A percentile compares a stretch with the other conserved stretches of the same genome.
These are phyloP conservation scores for Lepidostoma basale DNA, from an alignment of 1,140 invertebrate species.

Conservation along the genomic window DNA sequence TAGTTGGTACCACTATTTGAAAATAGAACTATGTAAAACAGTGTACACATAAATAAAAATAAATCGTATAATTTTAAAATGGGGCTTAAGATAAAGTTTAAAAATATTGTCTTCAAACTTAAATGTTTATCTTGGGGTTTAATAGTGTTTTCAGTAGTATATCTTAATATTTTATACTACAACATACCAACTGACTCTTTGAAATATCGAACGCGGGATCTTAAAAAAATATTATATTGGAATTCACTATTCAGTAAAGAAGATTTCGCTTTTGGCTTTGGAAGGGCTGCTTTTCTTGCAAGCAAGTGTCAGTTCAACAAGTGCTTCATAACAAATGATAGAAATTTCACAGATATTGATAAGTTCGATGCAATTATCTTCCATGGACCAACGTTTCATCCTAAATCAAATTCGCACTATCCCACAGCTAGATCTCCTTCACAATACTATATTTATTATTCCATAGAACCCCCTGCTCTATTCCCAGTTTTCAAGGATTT, in stretches of 20 bases:
- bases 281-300: not conserved
- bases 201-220: too few species aligned
- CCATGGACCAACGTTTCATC: conserved; percentile 49
- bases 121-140: too few species aligned
- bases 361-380: conserved; percentile 54
- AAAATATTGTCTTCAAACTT: too few species aligned
- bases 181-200: too few species aligned
- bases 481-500: conserved; percentile 48
- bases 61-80: too few species aligned
- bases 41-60: too few species aligned
- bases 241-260: conserved; percentile 23
- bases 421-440: conserved; percentile 34
- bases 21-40: too few species aligned
- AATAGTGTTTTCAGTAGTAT: too few species aligned
- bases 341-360: conserved; percentile 33
- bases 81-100: too few species aligned
- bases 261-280: conserved; percentile 8
- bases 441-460: conserved; percentile 36
- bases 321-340: conserved; percentile 26
- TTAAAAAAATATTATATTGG: conserved; percentile 31
- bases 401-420: conserved; percentile 41
- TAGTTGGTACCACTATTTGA: too few species aligned
- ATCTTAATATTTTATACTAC: too few species aligned
- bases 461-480: conserved; percentile 47
- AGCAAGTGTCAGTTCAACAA: conserved; percentile 8